Evolutionary conservation across 2,797 vertebrate genomes (phyloP), one percentile per base, ranked within the genome.

Genomic region (Thamnophis elegans): DNA sequence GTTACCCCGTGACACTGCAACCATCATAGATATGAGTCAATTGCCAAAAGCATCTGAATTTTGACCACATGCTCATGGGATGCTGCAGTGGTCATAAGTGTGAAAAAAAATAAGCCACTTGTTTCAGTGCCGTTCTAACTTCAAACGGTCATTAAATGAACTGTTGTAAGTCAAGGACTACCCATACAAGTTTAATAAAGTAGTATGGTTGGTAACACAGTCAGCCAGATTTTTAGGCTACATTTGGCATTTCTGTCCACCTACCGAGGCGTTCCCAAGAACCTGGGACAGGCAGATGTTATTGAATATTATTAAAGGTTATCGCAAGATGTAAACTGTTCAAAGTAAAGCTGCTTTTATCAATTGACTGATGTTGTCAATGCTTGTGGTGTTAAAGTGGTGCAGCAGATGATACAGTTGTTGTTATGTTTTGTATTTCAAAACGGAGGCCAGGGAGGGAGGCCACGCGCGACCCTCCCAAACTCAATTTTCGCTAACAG

Each of bases 381-480:
- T 65, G 28, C 28, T 65, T 13, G 60, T n/a, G 28, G 12, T 65
- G 60, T 65, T n/a, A 1, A 65, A 14, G 62, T 14, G 28, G 62
- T 16, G 62, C 28, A 0, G 28, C 62, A n/a, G 28, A 65, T 65
- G 28, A n/a, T 6, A 65, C 62, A 14, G 28, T 65, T 65, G 62
- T 65, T 65, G 28, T 62, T 12, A 28, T 68, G 62, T 18, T 36
- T 73, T 73, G 65, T 7, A 18, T 73, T 73, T 73, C 65, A 36
- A 32, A 58, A 58, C 1, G 5, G 56, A 20, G 18, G 5, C 22
- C 18, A 58, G 56, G 18, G 18, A 58, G 56, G 18, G 18, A 58
- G 5, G 56, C 18, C 0, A 1, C 18, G 0, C 0, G 0, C 18
- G 1, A 18, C 18, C 55, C 56, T 58, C 56, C 56, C 5, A 58